phyloP scores from a whole-genome alignment of 2,797 vertebrate genomes.

The Crenuchus spilurus region DNA sequence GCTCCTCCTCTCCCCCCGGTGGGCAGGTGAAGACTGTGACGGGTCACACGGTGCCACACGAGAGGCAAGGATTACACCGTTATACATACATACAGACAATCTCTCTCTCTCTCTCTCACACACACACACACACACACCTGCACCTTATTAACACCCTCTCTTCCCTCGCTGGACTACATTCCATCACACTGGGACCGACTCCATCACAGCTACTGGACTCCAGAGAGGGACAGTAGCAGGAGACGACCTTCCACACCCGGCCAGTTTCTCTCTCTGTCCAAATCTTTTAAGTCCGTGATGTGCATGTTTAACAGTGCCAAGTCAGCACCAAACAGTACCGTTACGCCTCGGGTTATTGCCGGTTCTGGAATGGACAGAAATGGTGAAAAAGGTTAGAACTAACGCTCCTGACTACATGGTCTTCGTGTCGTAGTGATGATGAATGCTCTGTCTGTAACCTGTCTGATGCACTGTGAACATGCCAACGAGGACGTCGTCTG shows the following conservation, averaged over 20 bases:
- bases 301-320: neutral
- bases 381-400: neutral
- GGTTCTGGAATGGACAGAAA: too few relatives aligned
- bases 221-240: neutral
- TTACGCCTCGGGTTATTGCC: too few relatives aligned
- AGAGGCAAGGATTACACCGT: constrained; percentile 19
- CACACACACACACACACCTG: constrained; percentile 38
- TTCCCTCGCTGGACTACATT: constrained; percentile 31
- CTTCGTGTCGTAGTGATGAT: neutral
- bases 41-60: constrained; percentile 2
- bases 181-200: constrained; percentile 25
- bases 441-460: neutral
- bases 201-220: too few relatives aligned
- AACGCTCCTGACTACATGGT: neutral
- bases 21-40: constrained; percentile 60
- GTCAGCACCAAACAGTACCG: neutral
- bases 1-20: constrained; percentile 61
- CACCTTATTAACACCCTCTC: constrained; percentile 50
- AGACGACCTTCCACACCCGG: neutral
- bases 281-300: neutral
- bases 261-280: neutral
- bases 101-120: too few relatives aligned
- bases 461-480: constrained; percentile 39
- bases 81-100: constrained; percentile 39
- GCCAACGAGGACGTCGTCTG: too few relatives aligned